Conservation (phyloP, 2,888 invertebrate genomes). For the Drosophila stalkeri region DNA sequence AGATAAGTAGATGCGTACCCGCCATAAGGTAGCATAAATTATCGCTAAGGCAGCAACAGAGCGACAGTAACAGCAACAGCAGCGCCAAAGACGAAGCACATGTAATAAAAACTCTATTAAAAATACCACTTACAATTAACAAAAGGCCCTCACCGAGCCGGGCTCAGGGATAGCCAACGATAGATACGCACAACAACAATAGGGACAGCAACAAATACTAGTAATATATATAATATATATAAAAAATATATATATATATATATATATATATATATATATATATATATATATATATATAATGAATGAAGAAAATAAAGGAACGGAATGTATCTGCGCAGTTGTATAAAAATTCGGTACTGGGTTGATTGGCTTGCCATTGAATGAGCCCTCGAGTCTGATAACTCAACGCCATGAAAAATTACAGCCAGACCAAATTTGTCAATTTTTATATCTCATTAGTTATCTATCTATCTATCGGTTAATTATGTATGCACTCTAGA, state of each 20-base stretch:
- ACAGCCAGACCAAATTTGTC: slow-evolving; percentile 38
- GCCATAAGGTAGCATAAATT: slow-evolving; percentile 65
- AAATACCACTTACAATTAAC: slow-evolving; percentile 76
- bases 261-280: not conserved
- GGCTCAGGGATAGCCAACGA: slow-evolving; percentile 54
- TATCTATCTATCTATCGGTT: not conserved
- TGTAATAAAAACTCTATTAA: slow-evolving; percentile 66
- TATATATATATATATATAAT: too few species aligned
- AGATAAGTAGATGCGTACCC: slow-evolving; percentile 60
- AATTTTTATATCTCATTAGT: not conserved
- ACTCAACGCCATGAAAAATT: slow-evolving; percentile 24
- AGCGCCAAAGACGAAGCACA: slow-evolving; percentile 49
- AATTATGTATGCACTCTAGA: too few species aligned
- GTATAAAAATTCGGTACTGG: slow-evolving; percentile 54
- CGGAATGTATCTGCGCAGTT: slow-evolving; percentile 72
- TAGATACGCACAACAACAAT: slow-evolving; percentile 26
- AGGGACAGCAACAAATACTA: slow-evolving; percentile 9
- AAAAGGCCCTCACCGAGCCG: slow-evolving; percentile 56
- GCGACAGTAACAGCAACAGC: not conserved
- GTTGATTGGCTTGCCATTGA: slow-evolving; percentile 64
- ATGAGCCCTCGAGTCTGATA: slow-evolving; percentile 37
- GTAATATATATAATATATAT: slow-evolving; percentile 15
- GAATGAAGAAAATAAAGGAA: slow-evolving; percentile 20
- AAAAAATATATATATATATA: slow-evolving; percentile 11
- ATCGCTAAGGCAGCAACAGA: slow-evolving; percentile 26